Evolutionary conservation across 37 sponge, comb jelly and placozoan species (phyloP), one percentile per base, ranked within the genome.

Genomic region (Hormiphora californensis): DNA sequence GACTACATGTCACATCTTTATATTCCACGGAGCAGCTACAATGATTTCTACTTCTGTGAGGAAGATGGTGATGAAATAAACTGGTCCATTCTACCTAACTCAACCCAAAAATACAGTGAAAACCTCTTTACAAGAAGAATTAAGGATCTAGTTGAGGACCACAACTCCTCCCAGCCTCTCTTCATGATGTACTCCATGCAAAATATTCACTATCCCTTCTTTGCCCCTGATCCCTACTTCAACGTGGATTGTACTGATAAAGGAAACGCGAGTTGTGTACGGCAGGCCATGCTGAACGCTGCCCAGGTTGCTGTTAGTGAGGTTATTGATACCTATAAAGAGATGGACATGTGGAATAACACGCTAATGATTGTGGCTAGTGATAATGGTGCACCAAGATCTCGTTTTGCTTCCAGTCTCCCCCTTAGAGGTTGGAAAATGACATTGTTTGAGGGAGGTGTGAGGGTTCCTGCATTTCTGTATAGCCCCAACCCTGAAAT

Each of bases 371-470:
- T 91, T 40, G 65, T 86, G 28, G 86, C 54, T 23, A 69, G 67
- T 17, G 91, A 90, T 54, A 91, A 91, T 69, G 91, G 89, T 25
- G 89, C 69, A 15, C 37, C 37, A 51, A n/a, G n/a, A n/a, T n/a
- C n/a, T n/a, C n/a, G n/a, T n/a, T n/a, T n/a, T n/a, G n/a, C n/a
- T n/a, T n/a, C n/a, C n/a, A n/a, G n/a, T n/a, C n/a, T n/a, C n/a
- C n/a, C n/a, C n/a, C n/a, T n/a, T n/a, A n/a, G n/a, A n/a, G n/a
- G n/a, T n/a, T n/a, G n/a, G n/a, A n/a, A n/a, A n/a, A n/a, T n/a
- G n/a, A n/a, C n/a, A n/a, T n/a, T n/a, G n/a, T n/a, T n/a, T n/a
- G n/a, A n/a, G n/a, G n/a, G n/a, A n/a, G n/a, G n/a, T n/a, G n/a
- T n/a, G n/a, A n/a, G n/a, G n/a, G n/a, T n/a, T n/a, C n/a, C n/a